Conservation (phyloP, 1,140 invertebrate species). For the Eufriesea mexicana region DNA sequence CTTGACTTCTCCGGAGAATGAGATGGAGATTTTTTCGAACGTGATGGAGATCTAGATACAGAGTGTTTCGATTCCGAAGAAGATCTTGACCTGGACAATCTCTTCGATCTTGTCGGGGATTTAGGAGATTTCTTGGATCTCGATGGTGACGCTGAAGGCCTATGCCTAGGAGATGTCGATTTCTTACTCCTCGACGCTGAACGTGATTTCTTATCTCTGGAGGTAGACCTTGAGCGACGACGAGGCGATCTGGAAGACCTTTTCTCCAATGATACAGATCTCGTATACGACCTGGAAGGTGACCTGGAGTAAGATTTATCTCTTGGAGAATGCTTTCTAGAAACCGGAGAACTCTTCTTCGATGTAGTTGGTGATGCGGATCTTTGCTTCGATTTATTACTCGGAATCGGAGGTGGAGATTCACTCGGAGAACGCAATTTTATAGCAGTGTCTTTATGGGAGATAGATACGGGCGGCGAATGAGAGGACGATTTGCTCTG, state of each 20-base stretch:
- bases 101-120: conserved; percentile 58
- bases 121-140: conserved; percentile 53
- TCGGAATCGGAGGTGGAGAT: conserved; percentile 62
- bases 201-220: conserved; percentile 55
- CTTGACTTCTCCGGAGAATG: conserved; percentile 65
- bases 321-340: conserved; percentile 58
- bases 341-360: conserved; percentile 37
- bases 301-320: conserved; percentile 71
- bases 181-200: conserved; percentile 61
- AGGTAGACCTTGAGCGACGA: conserved; percentile 47
- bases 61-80: conserved; percentile 58
- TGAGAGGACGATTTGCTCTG: conserved; percentile 47
- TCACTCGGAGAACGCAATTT: conserved; percentile 62
- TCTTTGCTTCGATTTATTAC: conserved; percentile 14
- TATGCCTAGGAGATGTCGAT: conserved; percentile 48
- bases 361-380: conserved; percentile 43
- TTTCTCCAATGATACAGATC: conserved; percentile 61
- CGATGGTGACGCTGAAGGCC: conserved; percentile 41
- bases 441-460: conserved; percentile 45
- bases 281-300: conserved; percentile 70
- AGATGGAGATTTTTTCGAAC: conserved; percentile 70
- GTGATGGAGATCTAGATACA: conserved; percentile 57
- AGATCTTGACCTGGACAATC: conserved; percentile 66
- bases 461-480: conserved; percentile 47
- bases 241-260: conserved; percentile 66